phyloP scores from a whole-genome alignment of 2,888 invertebrate species.

The Masnerella sp. region DNA sequence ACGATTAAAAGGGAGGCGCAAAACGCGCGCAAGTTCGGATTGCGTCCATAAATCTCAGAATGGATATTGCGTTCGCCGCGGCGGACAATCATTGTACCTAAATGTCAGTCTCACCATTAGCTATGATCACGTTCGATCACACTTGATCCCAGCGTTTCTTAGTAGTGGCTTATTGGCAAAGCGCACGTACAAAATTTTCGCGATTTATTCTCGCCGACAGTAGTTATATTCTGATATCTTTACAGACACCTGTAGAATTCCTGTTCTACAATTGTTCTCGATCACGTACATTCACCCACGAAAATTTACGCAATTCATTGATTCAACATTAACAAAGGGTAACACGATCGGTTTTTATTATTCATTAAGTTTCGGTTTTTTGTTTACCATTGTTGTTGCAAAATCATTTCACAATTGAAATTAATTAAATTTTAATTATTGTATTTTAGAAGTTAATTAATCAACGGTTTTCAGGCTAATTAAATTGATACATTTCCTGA shows the following conservation, averaged over 20 bases:
- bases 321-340: too few relatives aligned
- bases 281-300: too few relatives aligned
- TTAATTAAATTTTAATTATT: too few relatives aligned
- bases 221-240: constrained; percentile 35
- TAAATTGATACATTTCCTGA: too few relatives aligned
- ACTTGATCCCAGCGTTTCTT: constrained; percentile 59
- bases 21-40: constrained; percentile 50
- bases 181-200: constrained; percentile 50
- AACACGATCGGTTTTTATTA: too few relatives aligned
- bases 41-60: constrained; percentile 67
- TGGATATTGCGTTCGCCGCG: constrained; percentile 65
- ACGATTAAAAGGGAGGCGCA: constrained; percentile 17
- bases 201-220: constrained; percentile 37
- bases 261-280: constrained; percentile 29
- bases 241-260: constrained; percentile 33
- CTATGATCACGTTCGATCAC: constrained; percentile 73
- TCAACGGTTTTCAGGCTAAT: too few relatives aligned
- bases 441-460: too few relatives aligned
- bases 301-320: too few relatives aligned
- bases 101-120: constrained; percentile 77
- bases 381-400: too few relatives aligned
- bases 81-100: constrained; percentile 73
- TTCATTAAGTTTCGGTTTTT: too few relatives aligned
- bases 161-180: constrained; percentile 50
- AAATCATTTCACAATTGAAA: too few relatives aligned